Evolutionary conservation across 35 echinoderm and acorn worm genomes (phyloP).

Genomic region (Holothuria glaberrima): DNA sequence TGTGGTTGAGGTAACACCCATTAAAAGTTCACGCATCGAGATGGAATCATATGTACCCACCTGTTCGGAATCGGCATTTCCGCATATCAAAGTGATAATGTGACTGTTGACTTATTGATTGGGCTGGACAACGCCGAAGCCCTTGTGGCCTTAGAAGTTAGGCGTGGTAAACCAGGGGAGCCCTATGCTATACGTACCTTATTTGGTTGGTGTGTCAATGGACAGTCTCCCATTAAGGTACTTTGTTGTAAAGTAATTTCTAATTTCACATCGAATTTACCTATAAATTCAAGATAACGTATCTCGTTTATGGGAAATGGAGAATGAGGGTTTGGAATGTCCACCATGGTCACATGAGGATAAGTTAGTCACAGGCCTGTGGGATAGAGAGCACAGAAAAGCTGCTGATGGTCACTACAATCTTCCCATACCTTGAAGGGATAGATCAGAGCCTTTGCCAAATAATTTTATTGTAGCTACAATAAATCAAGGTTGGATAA

Average conservation of each 20-base stretch:
- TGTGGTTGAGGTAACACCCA: constrained; percentile 58
- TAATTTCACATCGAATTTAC: constrained; percentile 36
- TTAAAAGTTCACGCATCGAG: constrained; percentile 31
- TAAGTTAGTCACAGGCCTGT: background rate
- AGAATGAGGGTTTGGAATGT: constrained; percentile 18
- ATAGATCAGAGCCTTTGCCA: background rate
- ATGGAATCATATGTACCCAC: constrained; percentile 12
- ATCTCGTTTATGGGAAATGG: constrained; percentile 19
- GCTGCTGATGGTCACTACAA: constrained; percentile 41
- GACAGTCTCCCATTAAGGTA: background rate
- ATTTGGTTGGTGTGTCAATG: constrained; percentile 60
- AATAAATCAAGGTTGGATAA: constrained; percentile 23
- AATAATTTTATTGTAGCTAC: constrained; percentile 37
- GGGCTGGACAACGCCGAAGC: constrained; percentile 59
- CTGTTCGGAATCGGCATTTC: constrained; percentile 18
- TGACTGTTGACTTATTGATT: constrained; percentile 43
- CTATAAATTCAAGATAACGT: constrained; percentile 18
- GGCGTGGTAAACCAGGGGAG: constrained; percentile 25
- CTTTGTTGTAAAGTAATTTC: constrained; percentile 47
- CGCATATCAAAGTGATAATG: constrained; percentile 23
- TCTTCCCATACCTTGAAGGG: constrained; percentile 29
- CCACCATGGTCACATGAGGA: constrained; percentile 9
- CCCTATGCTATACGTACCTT: constrained; percentile 60
- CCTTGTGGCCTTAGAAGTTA: constrained; percentile 50
- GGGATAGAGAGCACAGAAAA: constrained; percentile 14